Evolutionary conservation across 2,797 vertebrate species (phyloP).

Genomic region (Cyprinella venusta): DNA sequence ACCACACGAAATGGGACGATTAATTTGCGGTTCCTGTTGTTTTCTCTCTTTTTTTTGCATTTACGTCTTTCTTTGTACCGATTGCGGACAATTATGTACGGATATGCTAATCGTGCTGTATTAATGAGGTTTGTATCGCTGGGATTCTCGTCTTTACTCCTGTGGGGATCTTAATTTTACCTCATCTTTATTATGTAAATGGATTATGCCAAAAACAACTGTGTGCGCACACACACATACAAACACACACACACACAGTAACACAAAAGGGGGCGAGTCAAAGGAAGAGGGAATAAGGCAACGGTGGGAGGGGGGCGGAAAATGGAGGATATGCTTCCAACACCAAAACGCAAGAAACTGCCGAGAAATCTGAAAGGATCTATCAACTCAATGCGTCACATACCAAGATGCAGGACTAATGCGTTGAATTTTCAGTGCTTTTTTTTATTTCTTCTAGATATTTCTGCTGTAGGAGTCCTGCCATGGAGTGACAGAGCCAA

Average conservation of each 20-base stretch:
- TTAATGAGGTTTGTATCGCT: slow-evolving; percentile 63
- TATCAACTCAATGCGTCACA: neutral
- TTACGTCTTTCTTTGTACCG: slow-evolving; percentile 42
- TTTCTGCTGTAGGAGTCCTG: slow-evolving; percentile 49
- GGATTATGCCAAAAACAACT: slow-evolving; percentile 75
- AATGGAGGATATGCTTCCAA: slow-evolving; percentile 29
- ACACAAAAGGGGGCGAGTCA: slow-evolving; percentile 48
- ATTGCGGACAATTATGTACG: slow-evolving; percentile 54
- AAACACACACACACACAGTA: slow-evolving; percentile 54
- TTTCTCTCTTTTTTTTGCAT: neutral
- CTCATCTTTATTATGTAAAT: slow-evolving; percentile 85
- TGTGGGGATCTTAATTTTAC: slow-evolving; percentile 83
- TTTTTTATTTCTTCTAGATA: slow-evolving; percentile 29
- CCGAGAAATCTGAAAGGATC: slow-evolving; percentile 21
- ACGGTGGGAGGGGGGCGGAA: neutral
- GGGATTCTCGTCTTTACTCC: slow-evolving; percentile 53
- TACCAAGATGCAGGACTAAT: slow-evolving; percentile 40
- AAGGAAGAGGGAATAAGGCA: slow-evolving; percentile 36
- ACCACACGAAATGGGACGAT: slow-evolving; percentile 52
- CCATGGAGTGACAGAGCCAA: slow-evolving; percentile 49
- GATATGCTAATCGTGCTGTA: slow-evolving; percentile 58
- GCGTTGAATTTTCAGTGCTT: slow-evolving; percentile 15
- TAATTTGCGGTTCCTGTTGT: slow-evolving; percentile 51
- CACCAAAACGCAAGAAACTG: slow-evolving; percentile 26
- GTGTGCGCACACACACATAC: neutral